These are phyloP conservation scores for Pardalotus punctatus DNA, from an alignment of 2,113 vertebrate genomes.

Conservation along the genomic window DNA sequence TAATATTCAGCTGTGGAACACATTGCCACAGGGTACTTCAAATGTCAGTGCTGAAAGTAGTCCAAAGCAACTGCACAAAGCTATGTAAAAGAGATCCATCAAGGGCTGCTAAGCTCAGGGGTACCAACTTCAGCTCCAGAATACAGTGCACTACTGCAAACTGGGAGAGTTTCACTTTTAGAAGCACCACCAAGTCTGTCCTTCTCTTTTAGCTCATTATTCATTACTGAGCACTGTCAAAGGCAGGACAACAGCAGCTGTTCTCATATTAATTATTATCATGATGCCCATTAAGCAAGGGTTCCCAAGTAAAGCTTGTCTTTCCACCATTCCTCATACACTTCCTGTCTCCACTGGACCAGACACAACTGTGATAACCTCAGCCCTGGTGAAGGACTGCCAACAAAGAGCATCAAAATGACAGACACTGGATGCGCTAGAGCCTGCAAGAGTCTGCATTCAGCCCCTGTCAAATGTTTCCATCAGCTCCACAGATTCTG, in stretches of 20 bases:
- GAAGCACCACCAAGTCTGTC: background rate
- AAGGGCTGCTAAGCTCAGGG: background rate
- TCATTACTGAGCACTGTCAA: background rate
- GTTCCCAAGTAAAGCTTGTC: background rate
- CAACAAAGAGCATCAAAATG: background rate
- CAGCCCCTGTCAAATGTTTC: background rate
- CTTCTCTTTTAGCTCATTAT: background rate
- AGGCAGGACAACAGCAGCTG: background rate
- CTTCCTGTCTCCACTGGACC: background rate
- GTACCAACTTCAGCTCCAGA: background rate
- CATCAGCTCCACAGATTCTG: rapidly evolving
- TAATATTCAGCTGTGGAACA: background rate
- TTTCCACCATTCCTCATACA: background rate
- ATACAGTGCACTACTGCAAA: background rate
- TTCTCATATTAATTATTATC: background rate
- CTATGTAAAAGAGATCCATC: background rate
- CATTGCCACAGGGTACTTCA: background rate
- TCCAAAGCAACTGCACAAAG: background rate
- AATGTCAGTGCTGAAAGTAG: background rate
- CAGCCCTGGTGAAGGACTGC: background rate
- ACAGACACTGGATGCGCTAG: rapidly evolving
- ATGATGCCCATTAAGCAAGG: background rate
- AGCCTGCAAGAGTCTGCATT: background rate
- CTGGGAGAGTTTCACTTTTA: background rate
- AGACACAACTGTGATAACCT: background rate